Base-by-base conservation (phyloP, 2,797 vertebrate species). In the Acomys russatus region DNA sequence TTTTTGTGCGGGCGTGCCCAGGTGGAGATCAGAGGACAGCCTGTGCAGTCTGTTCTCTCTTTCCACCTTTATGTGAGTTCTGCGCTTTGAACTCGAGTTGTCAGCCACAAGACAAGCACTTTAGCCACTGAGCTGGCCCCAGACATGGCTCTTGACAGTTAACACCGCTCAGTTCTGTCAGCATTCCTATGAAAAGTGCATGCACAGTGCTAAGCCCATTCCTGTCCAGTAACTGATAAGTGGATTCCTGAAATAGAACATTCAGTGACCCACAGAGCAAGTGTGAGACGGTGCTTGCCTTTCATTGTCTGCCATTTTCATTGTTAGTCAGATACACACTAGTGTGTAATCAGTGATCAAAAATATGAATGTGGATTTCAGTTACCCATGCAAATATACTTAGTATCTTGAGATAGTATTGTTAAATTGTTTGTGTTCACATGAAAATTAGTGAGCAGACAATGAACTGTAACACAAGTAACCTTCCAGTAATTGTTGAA, bases 371-470 rank as follows among this genome's bases (percentile, higher is more conserved):
- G 8, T 85, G 35, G 61, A 35, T 85, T 94, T 97, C 54, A 38
- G 49, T 92, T 91, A 66, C 44, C 80, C 54, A 17, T 49, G 18
- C 35, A 90, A 51, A 68, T 56, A 76, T 83, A 92, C 66, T 73
- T 88, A 66, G 0, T 73, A 63, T 87, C 70, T 89, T 74, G 63
- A 88, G 25, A 1, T 88, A 59, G 28, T 64, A 79, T 8, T 92
- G 30, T 35, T 33, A 11, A 96, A 89, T 76, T 91, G 6, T 79
- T 94, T 94, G 30, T 94, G 71, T 95, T 94, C 63, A 80, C 84
- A 83, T 88, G 63, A 61, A 92, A 93, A 90, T 90, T 76, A 73
- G 59, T 90, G 70, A 88, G n/a, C 38, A 95, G 51, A 78, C 90
- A 66, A 30, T 76, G 79, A 87, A 68, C 1, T 49, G 3, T 90